Base-by-base conservation (phyloP, 2,797 vertebrate species). In the Argya squamiceps region DNA sequence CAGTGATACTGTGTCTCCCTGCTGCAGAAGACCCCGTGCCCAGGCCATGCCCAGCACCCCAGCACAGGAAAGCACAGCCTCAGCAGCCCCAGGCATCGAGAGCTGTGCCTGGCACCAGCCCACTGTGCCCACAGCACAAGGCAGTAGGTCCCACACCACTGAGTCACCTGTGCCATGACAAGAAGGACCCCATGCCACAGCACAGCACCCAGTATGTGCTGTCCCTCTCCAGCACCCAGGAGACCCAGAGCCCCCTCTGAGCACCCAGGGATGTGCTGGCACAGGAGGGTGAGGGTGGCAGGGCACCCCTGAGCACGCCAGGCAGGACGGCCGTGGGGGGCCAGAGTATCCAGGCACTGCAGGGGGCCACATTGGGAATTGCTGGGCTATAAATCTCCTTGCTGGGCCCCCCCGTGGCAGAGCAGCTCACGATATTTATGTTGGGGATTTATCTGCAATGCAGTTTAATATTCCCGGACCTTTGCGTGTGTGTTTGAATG, bases 361-460 rank as follows among this genome's bases (percentile, higher is more conserved):
- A 21, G 21, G 80, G 69, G 84, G 14, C 53, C 6, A 16, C 71
- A 0, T 0, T 67, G 81, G 92, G 95, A 95, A 93, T 87, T 79
- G 96, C 92, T 92, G 96, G 95, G 65, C 83, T 83, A 91, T 96
- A 97, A 97, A 97, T 97, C 96, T 90, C 80, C 84, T 44, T 81
- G 90, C 87, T 88, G 87, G 56, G 62, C 96, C 83, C 92, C 96
- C 93, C 82, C 93, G 87, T 92, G 94, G 96, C 93, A 95, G 96
- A 97, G 83, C 43, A 36, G 88, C 96, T 92, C 96, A 91, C 34
- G 43, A 84, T 88, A 97, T 95, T 97, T 97, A 97, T 96, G 97
- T 94, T 94, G 94, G 97, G 96, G 92, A 95, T 97, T 96, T 97
- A 96, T 97, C 97, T 97, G 97, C 97, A 98, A 97, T 98, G 97